Conservation (phyloP, 2,113 vertebrate genomes). For the Mesocricetus auratus region DNA sequence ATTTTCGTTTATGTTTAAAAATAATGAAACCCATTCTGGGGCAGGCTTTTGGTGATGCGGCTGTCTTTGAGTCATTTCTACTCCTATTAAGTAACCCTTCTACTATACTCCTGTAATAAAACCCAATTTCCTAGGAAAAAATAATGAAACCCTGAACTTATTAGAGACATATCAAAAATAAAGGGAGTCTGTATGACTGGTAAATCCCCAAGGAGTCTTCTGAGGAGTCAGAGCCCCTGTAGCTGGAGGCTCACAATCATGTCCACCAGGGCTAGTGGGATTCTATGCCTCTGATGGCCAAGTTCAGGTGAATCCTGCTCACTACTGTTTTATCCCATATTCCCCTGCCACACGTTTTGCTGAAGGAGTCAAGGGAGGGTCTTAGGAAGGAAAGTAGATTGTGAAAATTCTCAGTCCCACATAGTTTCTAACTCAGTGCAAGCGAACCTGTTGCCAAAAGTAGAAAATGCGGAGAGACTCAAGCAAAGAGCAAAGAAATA, state of each 20-base stretch:
- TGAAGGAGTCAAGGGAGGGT: neutral
- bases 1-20: neutral
- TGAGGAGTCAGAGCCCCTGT: neutral
- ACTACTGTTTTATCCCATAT: too few relatives aligned
- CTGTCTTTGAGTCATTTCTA: too few relatives aligned
- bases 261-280: neutral
- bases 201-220: neutral
- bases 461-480: neutral
- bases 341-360: neutral
- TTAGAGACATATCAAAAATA: conserved; percentile 41
- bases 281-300: neutral
- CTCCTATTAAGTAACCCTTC: too few relatives aligned
- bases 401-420: too few relatives aligned
- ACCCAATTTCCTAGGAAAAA: too few relatives aligned
- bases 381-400: neutral
- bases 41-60: too few relatives aligned
- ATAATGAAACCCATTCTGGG: neutral
- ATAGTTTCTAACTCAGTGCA: too few relatives aligned
- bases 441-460: neutral
- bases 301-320: neutral
- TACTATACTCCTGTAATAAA: too few relatives aligned
- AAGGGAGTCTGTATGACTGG: neutral
- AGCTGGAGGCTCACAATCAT: neutral
- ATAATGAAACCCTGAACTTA: neutral
- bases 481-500: neutral